Base-by-base conservation (phyloP, 2,797 vertebrate genomes). In the Bradypodion pumilum region DNA sequence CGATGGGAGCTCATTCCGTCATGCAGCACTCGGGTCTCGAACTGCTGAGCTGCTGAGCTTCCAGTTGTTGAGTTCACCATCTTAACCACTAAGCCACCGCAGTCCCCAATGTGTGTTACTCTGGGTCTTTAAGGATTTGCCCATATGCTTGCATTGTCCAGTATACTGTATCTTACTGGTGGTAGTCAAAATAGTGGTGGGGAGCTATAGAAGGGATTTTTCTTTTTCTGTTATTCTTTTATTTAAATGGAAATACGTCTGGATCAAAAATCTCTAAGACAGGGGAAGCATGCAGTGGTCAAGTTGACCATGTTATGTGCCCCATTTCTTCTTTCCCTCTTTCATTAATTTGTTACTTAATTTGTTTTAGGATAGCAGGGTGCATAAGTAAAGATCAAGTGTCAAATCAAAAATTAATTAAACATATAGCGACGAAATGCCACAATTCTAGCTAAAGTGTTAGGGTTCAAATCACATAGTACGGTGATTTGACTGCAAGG, bases 321-420 rank as follows among this genome's bases (percentile, higher is more conserved):
- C 40, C 74, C 4, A 49, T 74, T 83, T 70, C 35, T 32, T 32
- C 52, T 32, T 69, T 35, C 68, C 37, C 37, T 37, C 69, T 35
- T 75, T 46, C 74, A 59, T 46, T 83, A 35, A 65, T 75, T 82
- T 13, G 32, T 66, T 56, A 65, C 75, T 29, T 66, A 65, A 75
- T 49, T n/a, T 77, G 66, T 77, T 72, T 84, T 78, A 78, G 40
- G 78, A 60, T 40, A 62, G 15, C 23, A 78, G 52, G 56, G 40
- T 44, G 21, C 25, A 84, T 42, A 69, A 49, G 35, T 37, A 75
- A n/a, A 60, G n/a, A 78, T 78, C 68, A 84, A 62, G 42, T 23
- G 60, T 70, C 42, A n/a, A 44, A 25, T n/a, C 52, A 65, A 78
- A 62, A 70, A 69, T 84, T 46, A 78, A 78, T 84, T 32, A 70